Evolutionary conservation across 2,797 vertebrate genomes (phyloP).

Genomic region (Neoniphon sammara): DNA sequence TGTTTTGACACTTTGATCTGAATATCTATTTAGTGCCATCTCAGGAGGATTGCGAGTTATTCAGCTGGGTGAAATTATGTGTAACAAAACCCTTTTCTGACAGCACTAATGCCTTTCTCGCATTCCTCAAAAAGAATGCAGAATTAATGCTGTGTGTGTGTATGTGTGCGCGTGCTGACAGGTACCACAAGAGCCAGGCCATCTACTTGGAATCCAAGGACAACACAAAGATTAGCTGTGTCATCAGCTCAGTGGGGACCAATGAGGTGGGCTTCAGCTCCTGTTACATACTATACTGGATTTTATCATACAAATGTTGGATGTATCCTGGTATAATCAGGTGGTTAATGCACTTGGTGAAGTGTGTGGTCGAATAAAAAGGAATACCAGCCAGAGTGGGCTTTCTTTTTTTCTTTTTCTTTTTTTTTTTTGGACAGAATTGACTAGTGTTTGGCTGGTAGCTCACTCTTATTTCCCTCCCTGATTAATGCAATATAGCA

Average conservation of each 20-base stretch:
- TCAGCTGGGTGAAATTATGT: conserved; percentile 41
- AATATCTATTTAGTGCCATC: conserved; percentile 59
- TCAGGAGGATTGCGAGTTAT: conserved; percentile 44
- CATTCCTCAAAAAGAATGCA: not conserved
- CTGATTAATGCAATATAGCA: not conserved
- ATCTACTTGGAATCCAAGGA: conserved; percentile 99
- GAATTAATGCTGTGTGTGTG: conserved; percentile 18
- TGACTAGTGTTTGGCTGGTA: not conserved
- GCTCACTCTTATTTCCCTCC: not conserved
- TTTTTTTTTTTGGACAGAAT: no score
- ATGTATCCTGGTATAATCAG: no score
- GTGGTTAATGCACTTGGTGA: no score
- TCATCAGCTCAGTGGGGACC: conserved; percentile 98
- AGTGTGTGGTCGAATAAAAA: no score
- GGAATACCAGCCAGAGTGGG: no score
- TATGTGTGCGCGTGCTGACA: conserved; percentile 61
- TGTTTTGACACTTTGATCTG: conserved; percentile 62
- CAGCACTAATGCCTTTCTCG: conserved; percentile 3
- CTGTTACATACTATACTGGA: not conserved
- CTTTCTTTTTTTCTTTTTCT: no score
- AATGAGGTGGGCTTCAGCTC: conserved; percentile 88
- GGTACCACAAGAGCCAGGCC: conserved; percentile 99
- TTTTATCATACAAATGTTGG: not conserved
- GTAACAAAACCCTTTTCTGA: conserved; percentile 32
- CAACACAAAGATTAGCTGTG: conserved; percentile 98